Conservation (phyloP, 1,140 invertebrate genomes). For the Zeugodacus cucurbitae region DNA sequence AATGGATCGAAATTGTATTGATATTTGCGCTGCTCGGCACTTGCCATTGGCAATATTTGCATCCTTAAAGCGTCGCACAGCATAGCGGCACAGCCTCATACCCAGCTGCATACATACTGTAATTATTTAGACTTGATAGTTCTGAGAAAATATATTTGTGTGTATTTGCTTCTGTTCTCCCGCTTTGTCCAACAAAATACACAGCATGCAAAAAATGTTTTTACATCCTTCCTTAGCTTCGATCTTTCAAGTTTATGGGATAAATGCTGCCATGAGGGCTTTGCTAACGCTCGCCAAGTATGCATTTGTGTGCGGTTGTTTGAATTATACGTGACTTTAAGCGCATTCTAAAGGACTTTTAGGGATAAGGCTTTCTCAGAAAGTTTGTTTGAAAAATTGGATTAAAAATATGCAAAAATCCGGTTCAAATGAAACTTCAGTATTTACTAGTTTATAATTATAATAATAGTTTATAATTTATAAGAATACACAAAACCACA, state of each 20-base stretch:
- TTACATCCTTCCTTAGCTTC: neutral
- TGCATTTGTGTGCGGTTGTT: neutral
- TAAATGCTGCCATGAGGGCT: neutral
- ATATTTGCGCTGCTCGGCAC: neutral
- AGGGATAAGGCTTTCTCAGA: no score
- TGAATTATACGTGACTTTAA: neutral
- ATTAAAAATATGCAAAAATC: no score
- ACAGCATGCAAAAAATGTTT: neutral
- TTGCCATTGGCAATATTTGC: neutral
- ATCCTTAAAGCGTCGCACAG: neutral
- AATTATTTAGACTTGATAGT: neutral
- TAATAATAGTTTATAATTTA: no score
- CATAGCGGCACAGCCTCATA: no score
- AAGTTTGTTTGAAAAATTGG: no score
- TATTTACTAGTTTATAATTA: no score
- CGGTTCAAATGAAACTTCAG: no score
- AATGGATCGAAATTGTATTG: slow-evolving; percentile 35
- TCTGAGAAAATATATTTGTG: neutral
- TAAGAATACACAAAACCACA: no score
- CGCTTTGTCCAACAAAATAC: neutral
- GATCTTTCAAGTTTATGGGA: neutral
- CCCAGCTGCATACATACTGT: neutral
- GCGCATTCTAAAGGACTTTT: no score
- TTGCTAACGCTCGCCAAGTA: neutral
- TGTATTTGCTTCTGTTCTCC: no score